Evolutionary conservation across 2,797 vertebrate genomes (phyloP).

Genomic region (Eospalax fontanierii): DNA sequence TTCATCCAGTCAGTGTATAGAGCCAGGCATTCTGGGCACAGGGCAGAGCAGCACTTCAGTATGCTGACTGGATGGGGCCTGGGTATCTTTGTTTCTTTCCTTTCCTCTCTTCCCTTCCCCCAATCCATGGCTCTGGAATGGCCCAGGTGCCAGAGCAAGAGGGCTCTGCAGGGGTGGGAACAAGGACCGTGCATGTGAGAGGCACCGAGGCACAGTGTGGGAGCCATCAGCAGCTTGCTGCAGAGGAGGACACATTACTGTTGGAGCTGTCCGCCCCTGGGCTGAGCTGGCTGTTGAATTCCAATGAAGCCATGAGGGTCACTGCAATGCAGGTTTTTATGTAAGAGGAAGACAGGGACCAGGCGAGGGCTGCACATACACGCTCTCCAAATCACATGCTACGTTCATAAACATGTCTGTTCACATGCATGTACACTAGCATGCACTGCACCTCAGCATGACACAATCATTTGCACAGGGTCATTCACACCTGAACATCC

Average conservation of each 20-base stretch:
- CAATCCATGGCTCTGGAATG: neutral
- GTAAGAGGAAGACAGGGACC: slow-evolving; percentile 64
- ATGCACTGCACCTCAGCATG: neutral
- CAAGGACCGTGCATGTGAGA: neutral
- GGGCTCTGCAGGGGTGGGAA: neutral
- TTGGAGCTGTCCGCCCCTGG: slow-evolving; percentile 46
- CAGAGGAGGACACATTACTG: neutral
- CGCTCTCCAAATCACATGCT: fast-evolving
- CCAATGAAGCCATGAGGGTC: slow-evolving; percentile 34
- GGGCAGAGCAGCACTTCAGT: neutral
- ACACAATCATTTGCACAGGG: neutral
- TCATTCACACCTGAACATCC: neutral
- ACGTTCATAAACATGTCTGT: fast-evolving
- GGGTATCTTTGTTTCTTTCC: slow-evolving; percentile 56
- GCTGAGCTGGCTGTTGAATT: slow-evolving; percentile 42
- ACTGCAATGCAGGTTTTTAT: slow-evolving; percentile 88
- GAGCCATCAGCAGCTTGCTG: neutral
- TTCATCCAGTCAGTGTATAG: neutral
- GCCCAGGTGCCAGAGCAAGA: neutral
- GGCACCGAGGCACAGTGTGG: neutral
- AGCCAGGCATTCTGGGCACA: neutral
- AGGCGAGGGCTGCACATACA: neutral
- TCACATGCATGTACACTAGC: fast-evolving
- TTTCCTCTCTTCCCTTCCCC: neutral
- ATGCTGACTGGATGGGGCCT: neutral